Base-by-base conservation (phyloP, 2,113 vertebrate species). In the Thunnus thynnus region DNA sequence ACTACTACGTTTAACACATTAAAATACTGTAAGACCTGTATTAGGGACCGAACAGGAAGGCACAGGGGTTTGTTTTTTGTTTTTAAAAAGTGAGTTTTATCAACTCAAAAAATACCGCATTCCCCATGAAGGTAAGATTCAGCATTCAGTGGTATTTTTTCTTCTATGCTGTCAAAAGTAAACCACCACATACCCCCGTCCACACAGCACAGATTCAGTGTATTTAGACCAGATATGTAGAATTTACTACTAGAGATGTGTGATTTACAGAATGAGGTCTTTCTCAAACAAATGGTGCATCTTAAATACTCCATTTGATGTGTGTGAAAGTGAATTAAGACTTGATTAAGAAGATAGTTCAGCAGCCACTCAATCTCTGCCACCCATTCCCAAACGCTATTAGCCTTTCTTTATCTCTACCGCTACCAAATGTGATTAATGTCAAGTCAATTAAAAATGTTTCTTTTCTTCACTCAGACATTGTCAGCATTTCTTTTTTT, bases 261-360 rank as follows among this genome's bases (percentile, higher is more conserved):
- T 25, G 48, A 51, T 57, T 25, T 22, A 10, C 12, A 51, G 32
- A 62, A 68, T 63, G 41, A 68, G 13, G 7, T 48, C 4, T 18
- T 3, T 44, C 58, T 60, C 11, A 75, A 18, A 2, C 30, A 54
- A 82, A 50, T 3, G 47, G 14, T 25, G n/a, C 25, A 13, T 63
- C 1, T 2, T 60, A 44, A 71, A 68, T 56, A 4, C 6, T 48
- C 2, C 17, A 4, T 61, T 65, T 60, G 62, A 52, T 75, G 63
- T 22, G 17, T 22, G 18, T 44, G 13, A 27, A 54, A 68, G 57
- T 46, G 8, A 67, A 17, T 46, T 22, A 10, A 14, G 20, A 66
- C 22, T 32, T 64, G 20, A 76, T 62, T 30, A 72, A 58, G 46
- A 76, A 58, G 62, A 51, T 27, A 4, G 66, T 60, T 58, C 30